Percentiles rank a stretch among this genome's conserved stretches.
Evolutionary conservation across 2,888 invertebrate species (phyloP).

Genomic region (Andrena bicolor): DNA sequence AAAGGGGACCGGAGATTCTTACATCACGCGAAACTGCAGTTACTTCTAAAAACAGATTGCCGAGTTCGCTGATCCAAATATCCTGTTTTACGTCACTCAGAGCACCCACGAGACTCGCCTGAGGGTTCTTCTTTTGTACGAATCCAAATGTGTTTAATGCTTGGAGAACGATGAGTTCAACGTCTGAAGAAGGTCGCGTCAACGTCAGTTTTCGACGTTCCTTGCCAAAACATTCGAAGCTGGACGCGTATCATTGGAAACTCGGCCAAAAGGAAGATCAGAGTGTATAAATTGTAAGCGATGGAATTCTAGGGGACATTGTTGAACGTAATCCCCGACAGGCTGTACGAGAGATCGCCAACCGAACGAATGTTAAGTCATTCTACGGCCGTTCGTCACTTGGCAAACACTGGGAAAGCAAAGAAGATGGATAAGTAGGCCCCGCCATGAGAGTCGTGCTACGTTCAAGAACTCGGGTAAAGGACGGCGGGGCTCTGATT

Average conservation of each 20-base stretch:
- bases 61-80: no score
- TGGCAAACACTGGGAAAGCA: conserved; percentile 8
- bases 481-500: no score
- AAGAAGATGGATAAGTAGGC: conserved; percentile 13
- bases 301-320: conserved; percentile 3
- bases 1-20: no score
- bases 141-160: no score
- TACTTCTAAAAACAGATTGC: no score
- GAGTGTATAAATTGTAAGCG: neutral
- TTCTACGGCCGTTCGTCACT: conserved; percentile 20
- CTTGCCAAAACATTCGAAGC: conserved; percentile 3
- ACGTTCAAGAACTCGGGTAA: conserved; percentile 4
- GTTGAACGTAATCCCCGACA: neutral
- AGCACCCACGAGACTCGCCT: no score
- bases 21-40: no score
- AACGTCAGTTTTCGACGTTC: neutral
- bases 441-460: neutral
- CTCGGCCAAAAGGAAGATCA: neutral
- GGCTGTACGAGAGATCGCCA: neutral
- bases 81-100: no score
- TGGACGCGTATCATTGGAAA: neutral
- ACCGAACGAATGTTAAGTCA: conserved; percentile 8
- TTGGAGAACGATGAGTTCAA: neutral
- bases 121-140: no score
- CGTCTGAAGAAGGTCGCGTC: neutral